phyloP scores from a whole-genome alignment of 2,113 vertebrate genomes.

The Myotis brandtii region DNA sequence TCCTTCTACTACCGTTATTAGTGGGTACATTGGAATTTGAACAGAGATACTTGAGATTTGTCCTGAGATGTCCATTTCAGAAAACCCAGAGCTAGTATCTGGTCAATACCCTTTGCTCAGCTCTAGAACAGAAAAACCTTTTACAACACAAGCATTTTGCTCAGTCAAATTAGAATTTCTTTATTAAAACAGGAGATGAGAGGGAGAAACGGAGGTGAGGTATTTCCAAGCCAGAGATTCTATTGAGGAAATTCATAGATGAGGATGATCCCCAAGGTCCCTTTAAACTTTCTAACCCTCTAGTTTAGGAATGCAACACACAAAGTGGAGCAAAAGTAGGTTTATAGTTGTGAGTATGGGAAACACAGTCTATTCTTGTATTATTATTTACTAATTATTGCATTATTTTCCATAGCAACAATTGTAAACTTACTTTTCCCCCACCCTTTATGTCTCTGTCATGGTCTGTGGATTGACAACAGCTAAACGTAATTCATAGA shows the following conservation, averaged over 20 bases:
- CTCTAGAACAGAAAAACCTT: background rate
- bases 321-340: no score
- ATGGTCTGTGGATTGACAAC: background rate
- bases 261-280: background rate
- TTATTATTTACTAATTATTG: no score
- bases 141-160: slow-evolving; percentile 8
- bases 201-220: background rate
- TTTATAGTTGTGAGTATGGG: no score
- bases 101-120: background rate
- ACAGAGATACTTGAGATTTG: background rate
- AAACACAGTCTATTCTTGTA: no score
- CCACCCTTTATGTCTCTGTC: background rate
- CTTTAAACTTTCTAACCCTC: background rate
- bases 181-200: background rate
- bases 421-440: no score
- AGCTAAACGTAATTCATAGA: background rate
- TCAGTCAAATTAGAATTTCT: background rate
- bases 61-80: background rate
- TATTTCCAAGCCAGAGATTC: background rate
- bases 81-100: background rate
- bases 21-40: background rate
- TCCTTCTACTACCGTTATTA: slow-evolving; percentile 58
- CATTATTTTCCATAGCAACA: no score
- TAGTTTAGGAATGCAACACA: background rate
- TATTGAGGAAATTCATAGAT: background rate